Evolutionary conservation across 1,140 invertebrate genomes (phyloP).

Genomic region (Drosophila nasuta): DNA sequence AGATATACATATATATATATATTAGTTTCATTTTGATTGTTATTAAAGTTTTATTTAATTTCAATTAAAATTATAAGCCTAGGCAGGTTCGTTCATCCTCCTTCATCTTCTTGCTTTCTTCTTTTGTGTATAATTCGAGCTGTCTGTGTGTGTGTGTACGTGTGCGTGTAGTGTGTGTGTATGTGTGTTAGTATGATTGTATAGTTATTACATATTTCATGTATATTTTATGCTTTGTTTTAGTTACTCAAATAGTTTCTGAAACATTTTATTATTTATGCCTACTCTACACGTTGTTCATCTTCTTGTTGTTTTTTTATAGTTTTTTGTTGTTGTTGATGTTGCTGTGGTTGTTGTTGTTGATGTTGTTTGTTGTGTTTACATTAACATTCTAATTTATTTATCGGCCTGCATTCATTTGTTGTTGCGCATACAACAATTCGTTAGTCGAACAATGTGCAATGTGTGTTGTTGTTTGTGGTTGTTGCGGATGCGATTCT

Average conservation of each 20-base stretch:
- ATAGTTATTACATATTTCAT: conserved; percentile 73
- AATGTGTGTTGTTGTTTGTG: conserved; percentile 51
- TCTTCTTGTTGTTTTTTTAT: conserved; percentile 28
- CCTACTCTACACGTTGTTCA: conserved; percentile 53
- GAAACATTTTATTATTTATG: conserved; percentile 66
- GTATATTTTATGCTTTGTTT: conserved; percentile 58
- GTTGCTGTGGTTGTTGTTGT: conserved; percentile 33
- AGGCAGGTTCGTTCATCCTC: conserved; percentile 43
- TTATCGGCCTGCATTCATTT: conserved; percentile 48
- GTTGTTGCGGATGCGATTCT: conserved; percentile 21
- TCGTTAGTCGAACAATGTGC: conserved; percentile 57
- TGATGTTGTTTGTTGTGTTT: conserved; percentile 40
- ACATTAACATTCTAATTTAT: conserved; percentile 65
- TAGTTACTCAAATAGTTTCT: conserved; percentile 73
- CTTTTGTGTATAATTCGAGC: conserved; percentile 80
- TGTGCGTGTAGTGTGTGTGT: conserved; percentile 30
- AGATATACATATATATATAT: conserved; percentile 31
- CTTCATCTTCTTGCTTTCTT: neutral
- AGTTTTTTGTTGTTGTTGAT: conserved; percentile 25
- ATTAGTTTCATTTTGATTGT: conserved; percentile 77
- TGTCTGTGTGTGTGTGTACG: conserved; percentile 45
- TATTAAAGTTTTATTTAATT: conserved; percentile 63
- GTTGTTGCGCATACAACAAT: conserved; percentile 41
- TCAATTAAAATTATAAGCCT: conserved; percentile 77
- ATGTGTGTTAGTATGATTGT: conserved; percentile 51